These are phyloP conservation scores for Myoxocephalus aenaeus DNA, from an alignment of 2,797 vertebrate species.

Conservation along the genomic window DNA sequence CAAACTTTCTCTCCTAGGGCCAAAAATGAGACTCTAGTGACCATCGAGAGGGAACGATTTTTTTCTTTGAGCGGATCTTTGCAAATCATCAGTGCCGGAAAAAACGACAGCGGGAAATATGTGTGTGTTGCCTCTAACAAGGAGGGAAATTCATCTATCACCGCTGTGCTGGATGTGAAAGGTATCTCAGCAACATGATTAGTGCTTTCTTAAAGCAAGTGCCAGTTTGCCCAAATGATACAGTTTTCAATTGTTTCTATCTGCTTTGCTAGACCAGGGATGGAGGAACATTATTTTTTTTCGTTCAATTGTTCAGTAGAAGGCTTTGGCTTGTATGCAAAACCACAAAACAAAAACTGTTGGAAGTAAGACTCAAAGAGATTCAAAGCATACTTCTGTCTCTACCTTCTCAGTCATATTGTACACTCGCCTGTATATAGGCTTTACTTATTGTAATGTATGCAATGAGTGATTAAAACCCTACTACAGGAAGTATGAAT, in stretches of 20 bases:
- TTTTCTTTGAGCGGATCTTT: conserved; percentile 85
- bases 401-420: no score
- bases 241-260: conserved; percentile 1
- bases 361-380: background rate
- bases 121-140: conserved; percentile 87
- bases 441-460: no score
- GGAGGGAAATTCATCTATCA: conserved; percentile 84
- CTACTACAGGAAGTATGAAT: background rate
- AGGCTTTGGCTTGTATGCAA: background rate
- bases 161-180: conserved; percentile 89
- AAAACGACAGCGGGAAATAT: conserved; percentile 88
- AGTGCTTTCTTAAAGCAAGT: conserved; percentile 9
- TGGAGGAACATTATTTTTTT: background rate
- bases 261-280: background rate
- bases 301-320: background rate
- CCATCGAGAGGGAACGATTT: conserved; percentile 76
- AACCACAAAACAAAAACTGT: background rate
- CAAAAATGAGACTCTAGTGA: conserved; percentile 77
- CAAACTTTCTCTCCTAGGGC: conserved; percentile 77
- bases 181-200: conserved; percentile 77
- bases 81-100: conserved; percentile 82
- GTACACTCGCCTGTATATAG: no score
- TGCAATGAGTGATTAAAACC: no score
- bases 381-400: background rate
- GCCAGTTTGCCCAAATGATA: conserved; percentile 5